Base-by-base conservation (phyloP, 37 sponge, comb jelly and placozoan genomes). In the Beroe ovata region DNA sequence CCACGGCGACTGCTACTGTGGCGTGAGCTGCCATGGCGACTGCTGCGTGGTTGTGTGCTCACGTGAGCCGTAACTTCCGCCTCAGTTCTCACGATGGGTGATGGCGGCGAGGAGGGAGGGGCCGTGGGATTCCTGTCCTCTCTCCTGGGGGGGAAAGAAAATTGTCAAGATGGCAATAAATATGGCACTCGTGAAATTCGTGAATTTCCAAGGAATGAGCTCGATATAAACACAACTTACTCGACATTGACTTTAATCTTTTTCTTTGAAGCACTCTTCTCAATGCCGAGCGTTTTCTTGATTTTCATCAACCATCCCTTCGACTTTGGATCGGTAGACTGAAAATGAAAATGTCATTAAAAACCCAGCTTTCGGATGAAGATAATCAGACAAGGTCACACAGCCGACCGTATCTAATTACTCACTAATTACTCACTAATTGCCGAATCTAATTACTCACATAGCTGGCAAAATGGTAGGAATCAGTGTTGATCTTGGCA, bases 161-260 rank as follows among this genome's bases (percentile, higher is more conserved):
- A n/a, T n/a, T n/a, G n/a, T n/a, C n/a, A n/a, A n/a, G n/a, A n/a
- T n/a, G n/a, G n/a, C n/a, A n/a, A n/a, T n/a, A n/a, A n/a, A n/a
- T n/a, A n/a, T n/a, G n/a, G n/a, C n/a, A n/a, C n/a, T n/a, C n/a
- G n/a, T n/a, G n/a, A n/a, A n/a, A n/a, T n/a, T n/a, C n/a, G n/a
- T n/a, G n/a, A n/a, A n/a, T n/a, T n/a, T n/a, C n/a, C n/a, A n/a
- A n/a, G n/a, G n/a, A n/a, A n/a, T n/a, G n/a, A n/a, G n/a, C n/a
- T n/a, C n/a, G n/a, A n/a, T n/a, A n/a, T n/a, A n/a, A n/a, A n/a
- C n/a, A n/a, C 26, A 6, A 34, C 69, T 33, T 32, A 34, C 69
- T 66, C 69, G 25, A 66, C 69, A 66, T 66, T 66, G 36, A 42
- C 84, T 77, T 77, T 77, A 20, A 77, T 77, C 54, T 77, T 77